Evolutionary conservation across 2,888 invertebrate genomes (phyloP).

Genomic region (Hyppa rectilinea): DNA sequence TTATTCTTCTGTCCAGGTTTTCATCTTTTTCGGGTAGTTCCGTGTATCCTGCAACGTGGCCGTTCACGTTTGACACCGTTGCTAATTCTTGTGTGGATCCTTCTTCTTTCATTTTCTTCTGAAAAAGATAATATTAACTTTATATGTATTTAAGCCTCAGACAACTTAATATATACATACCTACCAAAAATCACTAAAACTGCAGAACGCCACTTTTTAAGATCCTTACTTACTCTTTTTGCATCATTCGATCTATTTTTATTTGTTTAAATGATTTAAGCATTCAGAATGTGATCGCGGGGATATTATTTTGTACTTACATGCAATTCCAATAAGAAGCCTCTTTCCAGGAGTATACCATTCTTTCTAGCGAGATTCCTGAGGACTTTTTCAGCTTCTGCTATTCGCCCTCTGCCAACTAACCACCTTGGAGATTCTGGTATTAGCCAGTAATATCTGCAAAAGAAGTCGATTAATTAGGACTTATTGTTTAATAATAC

Average conservation of each 20-base stretch:
- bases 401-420: slow-evolving; percentile 91
- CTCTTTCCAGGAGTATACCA: slow-evolving; percentile 89
- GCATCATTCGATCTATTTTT: not conserved
- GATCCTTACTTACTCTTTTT: not conserved
- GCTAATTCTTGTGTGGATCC: slow-evolving; percentile 72
- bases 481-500: no score
- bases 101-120: slow-evolving; percentile 84
- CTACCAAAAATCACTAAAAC: not conserved
- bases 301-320: slow-evolving; percentile 77
- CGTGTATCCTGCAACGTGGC: slow-evolving; percentile 70
- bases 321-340: slow-evolving; percentile 91
- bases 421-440: slow-evolving; percentile 94
- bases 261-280: not conserved
- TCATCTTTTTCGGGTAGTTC: slow-evolving; percentile 72
- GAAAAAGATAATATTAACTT: slow-evolving; percentile 52
- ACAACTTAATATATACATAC: not conserved
- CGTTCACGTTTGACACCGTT: slow-evolving; percentile 77
- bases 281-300: not conserved
- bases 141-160: not conserved
- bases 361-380: slow-evolving; percentile 92
- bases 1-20: slow-evolving; percentile 80
- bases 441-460: slow-evolving; percentile 92
- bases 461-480: no score
- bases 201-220: not conserved
- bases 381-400: slow-evolving; percentile 92